These are phyloP conservation scores for Takifugu flavidus DNA, from an alignment of 2,113 vertebrate species.

Conservation along the genomic window DNA sequence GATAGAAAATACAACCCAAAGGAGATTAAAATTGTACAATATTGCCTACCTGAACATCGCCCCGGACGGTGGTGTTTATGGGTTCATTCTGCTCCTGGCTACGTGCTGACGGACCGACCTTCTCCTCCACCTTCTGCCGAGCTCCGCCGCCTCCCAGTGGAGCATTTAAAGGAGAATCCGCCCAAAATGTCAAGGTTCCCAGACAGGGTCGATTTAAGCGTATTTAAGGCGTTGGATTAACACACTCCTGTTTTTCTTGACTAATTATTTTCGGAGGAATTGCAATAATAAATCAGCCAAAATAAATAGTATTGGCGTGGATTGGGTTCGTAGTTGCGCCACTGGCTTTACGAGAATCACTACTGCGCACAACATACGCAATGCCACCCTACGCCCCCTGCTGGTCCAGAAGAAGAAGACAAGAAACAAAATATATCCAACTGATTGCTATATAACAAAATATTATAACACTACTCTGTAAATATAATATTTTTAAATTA, in stretches of 20 bases:
- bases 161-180: slow-evolving; percentile 27
- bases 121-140: slow-evolving; percentile 20
- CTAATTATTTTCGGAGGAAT: background rate
- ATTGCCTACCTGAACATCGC: slow-evolving; percentile 54
- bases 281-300: background rate
- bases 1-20: too few species aligned
- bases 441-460: too few species aligned
- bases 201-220: background rate
- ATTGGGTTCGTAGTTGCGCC: background rate
- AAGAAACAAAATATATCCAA: too few species aligned
- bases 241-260: background rate
- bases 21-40: rapidly evolving
- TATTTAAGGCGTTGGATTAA: background rate
- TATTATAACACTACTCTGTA: too few species aligned
- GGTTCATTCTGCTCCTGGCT: slow-evolving; percentile 20
- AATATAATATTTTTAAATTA: too few species aligned
- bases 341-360: background rate
- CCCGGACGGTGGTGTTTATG: slow-evolving; percentile 20
- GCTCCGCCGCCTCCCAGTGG: background rate
- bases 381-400: slow-evolving; percentile 18
- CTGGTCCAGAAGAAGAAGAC: background rate
- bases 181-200: background rate
- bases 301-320: slow-evolving; percentile 1
- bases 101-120: background rate
- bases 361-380: slow-evolving; percentile 17